These are phyloP conservation scores for Petrocephalus zakoni DNA, from an alignment of 2,113 vertebrate species.

Conservation along the genomic window DNA sequence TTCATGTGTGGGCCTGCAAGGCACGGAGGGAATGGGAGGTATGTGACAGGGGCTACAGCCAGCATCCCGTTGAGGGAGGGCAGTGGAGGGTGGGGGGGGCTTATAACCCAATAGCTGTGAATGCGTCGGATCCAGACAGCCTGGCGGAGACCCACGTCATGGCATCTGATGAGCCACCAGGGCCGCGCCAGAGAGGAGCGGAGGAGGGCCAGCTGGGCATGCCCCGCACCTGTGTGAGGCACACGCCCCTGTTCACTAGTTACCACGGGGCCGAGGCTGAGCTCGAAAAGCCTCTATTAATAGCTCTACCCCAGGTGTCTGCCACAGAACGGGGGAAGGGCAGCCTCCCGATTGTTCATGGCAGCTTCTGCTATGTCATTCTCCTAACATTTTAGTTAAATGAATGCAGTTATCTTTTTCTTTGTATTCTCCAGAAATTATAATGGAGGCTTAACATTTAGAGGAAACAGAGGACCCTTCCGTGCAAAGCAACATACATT, in stretches of 20 bases:
- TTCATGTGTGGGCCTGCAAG: conserved; percentile 1
- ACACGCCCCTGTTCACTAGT: neutral
- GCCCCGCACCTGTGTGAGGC: neutral
- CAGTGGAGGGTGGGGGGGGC: neutral
- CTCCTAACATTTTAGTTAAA: neutral
- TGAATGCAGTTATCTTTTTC: neutral
- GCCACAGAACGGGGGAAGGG: neutral
- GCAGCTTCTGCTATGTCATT: neutral
- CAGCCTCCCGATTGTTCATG: neutral
- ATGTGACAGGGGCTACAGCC: neutral
- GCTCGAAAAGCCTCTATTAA: neutral
- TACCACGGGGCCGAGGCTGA: neutral
- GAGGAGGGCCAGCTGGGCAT: neutral
- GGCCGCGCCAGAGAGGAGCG: neutral
- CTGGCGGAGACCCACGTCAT: neutral
- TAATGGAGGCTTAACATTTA: too few relatives aligned
- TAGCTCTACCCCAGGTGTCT: neutral
- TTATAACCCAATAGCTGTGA: neutral
- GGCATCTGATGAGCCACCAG: conserved; percentile 6
- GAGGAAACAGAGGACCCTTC: too few relatives aligned
- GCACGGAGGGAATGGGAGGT: neutral
- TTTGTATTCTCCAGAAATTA: neutral
- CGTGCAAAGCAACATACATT: too few relatives aligned
- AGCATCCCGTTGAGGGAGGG: neutral
- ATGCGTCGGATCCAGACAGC: neutral